A percentile compares a stretch with the other conserved stretches of the same genome.
These are phyloP conservation scores for Thymelicus acteon DNA, from an alignment of 2,888 invertebrate species.

Conservation along the genomic window DNA sequence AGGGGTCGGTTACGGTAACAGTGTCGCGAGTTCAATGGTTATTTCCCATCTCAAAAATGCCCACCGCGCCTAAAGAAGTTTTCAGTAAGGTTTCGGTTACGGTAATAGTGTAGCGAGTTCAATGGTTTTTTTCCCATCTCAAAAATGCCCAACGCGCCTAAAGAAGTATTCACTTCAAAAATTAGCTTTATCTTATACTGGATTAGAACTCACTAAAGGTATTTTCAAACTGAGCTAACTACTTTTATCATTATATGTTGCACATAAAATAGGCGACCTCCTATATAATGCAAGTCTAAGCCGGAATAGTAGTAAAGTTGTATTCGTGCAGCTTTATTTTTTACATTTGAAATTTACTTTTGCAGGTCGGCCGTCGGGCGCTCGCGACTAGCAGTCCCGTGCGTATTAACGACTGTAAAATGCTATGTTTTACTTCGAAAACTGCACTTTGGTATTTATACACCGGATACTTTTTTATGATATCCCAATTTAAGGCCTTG, in stretches of 20 bases:
- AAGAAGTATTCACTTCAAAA: no score
- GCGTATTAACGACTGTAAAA: conserved; percentile 61
- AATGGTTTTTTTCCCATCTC: no score
- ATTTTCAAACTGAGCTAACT: not conserved
- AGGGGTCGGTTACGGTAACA: no score
- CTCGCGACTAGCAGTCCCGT: conserved; percentile 47
- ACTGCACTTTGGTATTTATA: conserved; percentile 61
- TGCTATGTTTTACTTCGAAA: conserved; percentile 57
- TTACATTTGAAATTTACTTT: conserved; percentile 56
- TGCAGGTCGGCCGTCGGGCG: conserved; percentile 43
- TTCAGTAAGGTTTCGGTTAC: no score
- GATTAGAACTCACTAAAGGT: not conserved
- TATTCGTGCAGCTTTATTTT: conserved; percentile 39
- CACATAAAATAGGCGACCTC: conserved; percentile 12
- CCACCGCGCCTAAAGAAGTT: no score
- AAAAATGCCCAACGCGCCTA: no score
- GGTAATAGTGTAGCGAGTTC: no score
- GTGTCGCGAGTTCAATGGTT: no score
- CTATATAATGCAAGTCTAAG: conserved; percentile 21
- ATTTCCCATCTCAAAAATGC: no score
- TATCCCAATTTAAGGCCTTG: conserved; percentile 2
- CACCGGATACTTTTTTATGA: not conserved
- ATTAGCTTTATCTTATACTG: not conserved
- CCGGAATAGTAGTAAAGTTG: conserved; percentile 18
- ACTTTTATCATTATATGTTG: conserved; percentile 12